Evolutionary conservation across 2,888 invertebrate genomes (phyloP), one percentile per base, ranked within the genome.

Genomic region (Norana najaformis): DNA sequence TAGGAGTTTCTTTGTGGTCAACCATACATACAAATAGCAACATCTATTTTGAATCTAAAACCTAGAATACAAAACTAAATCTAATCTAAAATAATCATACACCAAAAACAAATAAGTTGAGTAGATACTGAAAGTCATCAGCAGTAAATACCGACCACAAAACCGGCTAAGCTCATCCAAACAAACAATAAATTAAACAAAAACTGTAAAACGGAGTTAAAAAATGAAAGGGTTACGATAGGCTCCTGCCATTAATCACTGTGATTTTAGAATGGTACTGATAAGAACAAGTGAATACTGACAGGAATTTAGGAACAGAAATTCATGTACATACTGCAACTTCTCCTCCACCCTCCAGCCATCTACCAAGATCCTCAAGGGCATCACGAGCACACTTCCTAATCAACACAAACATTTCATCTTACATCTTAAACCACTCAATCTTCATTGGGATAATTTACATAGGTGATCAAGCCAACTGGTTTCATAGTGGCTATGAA

Each of bases 341-440:
- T 96, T 99, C 99, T 0, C 99, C 99, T 8, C 97, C 92, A 97
- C 95, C 94, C 92, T 93, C 93, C 88, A 96, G 93, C 96, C 99
- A 99, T 93, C 96, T 96, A 95, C 98, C 98, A 91, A 99, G 98
- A 94, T 99, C 99, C 92, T 98, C 97, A 37, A 99, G 95, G 0
- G 99, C 99, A 94, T 98, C 97, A 93, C 97, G 41, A 90, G 85
- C 38, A 41, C 47, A 39, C 34, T 83, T 35, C 38, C 85, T 39
- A 53, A 85, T 18, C 88, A 90, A 38, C 36, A 38, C 35, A 83
- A 53, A 90, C n/a, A 35, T 85, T 85, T 37, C 30, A 69, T 69
- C 69, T 69, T 69, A 69, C 13, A n/a, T n/a, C 11, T n/a, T n/a
- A 30, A 69, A 69, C 69, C 69, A 69, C 30, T 69, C 8, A n/a